Evolutionary conservation across 2,113 vertebrate species (phyloP).

Genomic region (Ciconia maguari): DNA sequence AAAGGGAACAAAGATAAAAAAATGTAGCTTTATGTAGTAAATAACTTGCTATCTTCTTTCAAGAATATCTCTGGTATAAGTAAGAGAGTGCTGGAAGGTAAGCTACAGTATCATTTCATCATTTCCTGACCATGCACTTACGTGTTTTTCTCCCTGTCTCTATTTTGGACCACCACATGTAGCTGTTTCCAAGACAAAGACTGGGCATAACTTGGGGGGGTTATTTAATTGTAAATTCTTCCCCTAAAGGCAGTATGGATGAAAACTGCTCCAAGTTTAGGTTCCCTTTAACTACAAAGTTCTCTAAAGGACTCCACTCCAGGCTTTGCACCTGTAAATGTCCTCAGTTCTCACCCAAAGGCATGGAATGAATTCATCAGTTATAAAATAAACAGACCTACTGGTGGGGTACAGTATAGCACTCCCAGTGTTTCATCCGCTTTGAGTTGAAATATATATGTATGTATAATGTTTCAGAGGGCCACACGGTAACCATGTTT

Average conservation of each 20-base stretch:
- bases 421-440: neutral
- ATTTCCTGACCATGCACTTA: neutral
- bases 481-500: neutral
- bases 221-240: neutral
- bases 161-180: neutral
- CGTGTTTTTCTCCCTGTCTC: neutral
- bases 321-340: neutral
- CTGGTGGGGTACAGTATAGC: neutral
- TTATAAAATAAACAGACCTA: neutral
- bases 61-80: neutral
- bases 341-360: neutral
- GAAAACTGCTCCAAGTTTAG: neutral
- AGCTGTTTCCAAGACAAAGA: neutral
- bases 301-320: neutral
- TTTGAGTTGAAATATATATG: neutral
- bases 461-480: neutral
- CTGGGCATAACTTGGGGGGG: rapidly evolving
- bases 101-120: neutral
- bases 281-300: neutral
- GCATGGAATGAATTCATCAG: neutral
- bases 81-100: neutral
- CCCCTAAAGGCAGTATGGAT: neutral
- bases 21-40: neutral
- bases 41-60: neutral
- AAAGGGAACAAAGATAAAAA: neutral